phyloP scores from a whole-genome alignment of 2,797 vertebrate species.

The Sebastiscus albofasciatus region DNA sequence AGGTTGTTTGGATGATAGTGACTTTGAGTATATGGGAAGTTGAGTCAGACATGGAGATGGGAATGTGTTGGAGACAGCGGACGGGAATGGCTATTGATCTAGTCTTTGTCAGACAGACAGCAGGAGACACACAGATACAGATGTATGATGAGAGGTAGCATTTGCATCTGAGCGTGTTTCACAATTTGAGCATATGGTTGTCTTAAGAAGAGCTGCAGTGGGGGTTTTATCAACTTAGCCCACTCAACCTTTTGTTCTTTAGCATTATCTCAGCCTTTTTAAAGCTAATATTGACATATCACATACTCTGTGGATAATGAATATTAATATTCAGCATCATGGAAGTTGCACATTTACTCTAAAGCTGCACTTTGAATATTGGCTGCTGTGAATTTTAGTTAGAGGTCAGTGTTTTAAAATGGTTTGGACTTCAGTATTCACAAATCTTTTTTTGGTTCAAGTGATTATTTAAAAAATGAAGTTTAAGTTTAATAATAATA shows the following conservation, averaged over 20 bases:
- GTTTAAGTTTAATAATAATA: background rate
- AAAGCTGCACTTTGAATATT: background rate
- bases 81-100: slow-evolving; percentile 18
- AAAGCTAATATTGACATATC: background rate
- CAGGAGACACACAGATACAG: background rate
- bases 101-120: background rate
- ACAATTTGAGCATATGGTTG: background rate
- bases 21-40: background rate
- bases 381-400: background rate
- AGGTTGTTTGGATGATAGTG: background rate
- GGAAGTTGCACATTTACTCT: background rate
- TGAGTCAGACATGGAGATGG: slow-evolving; percentile 28
- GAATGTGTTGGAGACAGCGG: slow-evolving; percentile 21
- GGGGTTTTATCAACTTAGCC: background rate
- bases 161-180: background rate
- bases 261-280: background rate
- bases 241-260: background rate
- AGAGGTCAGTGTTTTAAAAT: background rate
- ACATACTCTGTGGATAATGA: background rate
- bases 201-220: background rate
- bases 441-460: background rate
- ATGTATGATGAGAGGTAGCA: background rate
- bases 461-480: background rate
- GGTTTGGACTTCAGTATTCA: background rate
- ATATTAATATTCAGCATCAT: background rate